Evolutionary conservation across 2,797 vertebrate species (phyloP).

Genomic region (Cryptoprocta ferox): DNA sequence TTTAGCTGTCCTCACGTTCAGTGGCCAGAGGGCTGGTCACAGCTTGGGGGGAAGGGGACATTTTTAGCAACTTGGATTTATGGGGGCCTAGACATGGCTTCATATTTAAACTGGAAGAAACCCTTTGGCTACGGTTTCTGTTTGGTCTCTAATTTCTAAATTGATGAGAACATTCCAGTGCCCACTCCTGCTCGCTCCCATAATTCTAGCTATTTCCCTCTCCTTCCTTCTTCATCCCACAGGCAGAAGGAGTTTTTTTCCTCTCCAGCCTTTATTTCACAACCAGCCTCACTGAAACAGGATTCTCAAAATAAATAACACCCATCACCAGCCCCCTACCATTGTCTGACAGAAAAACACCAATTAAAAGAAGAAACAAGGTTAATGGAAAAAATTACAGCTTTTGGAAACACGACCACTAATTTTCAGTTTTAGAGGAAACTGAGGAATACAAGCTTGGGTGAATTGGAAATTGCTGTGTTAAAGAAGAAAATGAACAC

Average conservation of each 20-base stretch:
- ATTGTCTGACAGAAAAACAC: conserved; percentile 38
- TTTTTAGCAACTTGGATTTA: neutral
- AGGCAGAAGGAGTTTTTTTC: neutral
- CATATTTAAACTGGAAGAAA: conserved; percentile 3
- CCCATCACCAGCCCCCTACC: neutral
- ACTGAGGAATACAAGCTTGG: neutral
- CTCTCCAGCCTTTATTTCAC: neutral
- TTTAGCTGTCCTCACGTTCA: neutral
- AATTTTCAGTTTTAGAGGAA: conserved; percentile 49
- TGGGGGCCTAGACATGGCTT: neutral
- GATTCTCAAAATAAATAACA: conserved; percentile 49
- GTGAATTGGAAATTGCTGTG: neutral
- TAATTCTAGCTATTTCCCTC: neutral
- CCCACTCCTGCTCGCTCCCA: too few relatives aligned
- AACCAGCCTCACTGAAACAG: neutral
- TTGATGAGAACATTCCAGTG: neutral
- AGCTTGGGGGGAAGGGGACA: neutral
- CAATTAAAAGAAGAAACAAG: conserved; percentile 59
- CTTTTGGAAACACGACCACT: conserved; percentile 22
- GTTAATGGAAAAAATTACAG: conserved; percentile 58
- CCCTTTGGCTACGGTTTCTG: neutral
- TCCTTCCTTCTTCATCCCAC: neutral
- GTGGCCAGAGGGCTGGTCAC: too few relatives aligned
- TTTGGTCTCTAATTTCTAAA: neutral
- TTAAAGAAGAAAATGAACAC: neutral